Evolutionary conservation across 2,113 vertebrate genomes (phyloP).

Genomic region (Gnathonemus echidnorhynchus): DNA sequence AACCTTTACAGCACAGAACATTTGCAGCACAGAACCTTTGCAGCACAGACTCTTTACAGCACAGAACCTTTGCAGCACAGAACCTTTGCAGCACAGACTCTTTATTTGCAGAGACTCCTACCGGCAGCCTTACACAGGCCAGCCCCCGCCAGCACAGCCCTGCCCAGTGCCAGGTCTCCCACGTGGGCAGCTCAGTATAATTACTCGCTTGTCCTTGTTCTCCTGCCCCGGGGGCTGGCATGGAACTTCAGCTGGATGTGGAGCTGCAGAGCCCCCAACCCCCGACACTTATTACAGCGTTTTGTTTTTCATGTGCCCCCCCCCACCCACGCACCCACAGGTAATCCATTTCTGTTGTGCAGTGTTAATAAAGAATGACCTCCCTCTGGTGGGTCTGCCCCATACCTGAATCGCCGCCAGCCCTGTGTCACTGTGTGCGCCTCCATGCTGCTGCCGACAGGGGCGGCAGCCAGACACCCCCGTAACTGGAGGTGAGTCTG

Average conservation of each 20-base stretch:
- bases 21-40: not conserved
- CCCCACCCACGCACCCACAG: not conserved
- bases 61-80: not conserved
- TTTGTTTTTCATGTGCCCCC: not conserved
- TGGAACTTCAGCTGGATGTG: not conserved
- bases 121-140: not conserved
- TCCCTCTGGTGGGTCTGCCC: not conserved
- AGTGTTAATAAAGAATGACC: not conserved
- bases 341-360: slow-evolving; percentile 1
- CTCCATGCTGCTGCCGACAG: not conserved
- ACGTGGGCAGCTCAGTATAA: not conserved
- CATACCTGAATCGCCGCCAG: not conserved
- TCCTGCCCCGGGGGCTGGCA: not conserved
- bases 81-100: not conserved
- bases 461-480: not conserved
- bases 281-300: not conserved
- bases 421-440: not conserved
- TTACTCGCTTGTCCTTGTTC: not conserved
- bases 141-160: not conserved
- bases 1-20: not conserved
- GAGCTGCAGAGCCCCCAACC: not conserved
- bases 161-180: not conserved
- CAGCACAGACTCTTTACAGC: not conserved
- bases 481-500: not conserved
- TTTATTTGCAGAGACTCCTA: not conserved